Percentiles rank a stretch among this genome's conserved stretches.
Conservation (phyloP, 2,888 invertebrate species). For the Halictus ligatus region DNA sequence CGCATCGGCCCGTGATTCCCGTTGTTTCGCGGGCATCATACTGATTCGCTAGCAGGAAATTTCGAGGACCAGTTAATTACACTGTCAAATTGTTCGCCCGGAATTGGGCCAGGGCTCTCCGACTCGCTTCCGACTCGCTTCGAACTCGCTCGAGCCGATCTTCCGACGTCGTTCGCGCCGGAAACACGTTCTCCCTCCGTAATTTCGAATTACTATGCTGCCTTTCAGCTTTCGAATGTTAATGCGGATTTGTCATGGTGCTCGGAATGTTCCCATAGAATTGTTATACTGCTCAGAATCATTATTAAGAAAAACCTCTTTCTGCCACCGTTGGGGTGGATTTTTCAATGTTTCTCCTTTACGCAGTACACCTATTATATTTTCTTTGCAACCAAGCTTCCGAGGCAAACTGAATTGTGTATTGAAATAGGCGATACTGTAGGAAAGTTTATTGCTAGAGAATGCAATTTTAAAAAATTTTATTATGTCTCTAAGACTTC, state of each 20-base stretch:
- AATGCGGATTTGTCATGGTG: too few relatives aligned
- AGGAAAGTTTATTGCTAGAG: too few relatives aligned
- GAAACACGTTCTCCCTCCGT: neutral
- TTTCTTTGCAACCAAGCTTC: too few relatives aligned
- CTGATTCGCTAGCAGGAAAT: slow-evolving; percentile 11
- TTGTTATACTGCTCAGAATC: neutral
- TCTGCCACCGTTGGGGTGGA: neutral
- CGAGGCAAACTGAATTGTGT: too few relatives aligned
- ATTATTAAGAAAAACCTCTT: neutral
- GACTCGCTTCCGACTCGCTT: neutral
- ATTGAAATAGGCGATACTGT: too few relatives aligned
- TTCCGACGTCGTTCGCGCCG: neutral
- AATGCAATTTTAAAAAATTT: too few relatives aligned
- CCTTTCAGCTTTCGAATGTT: neutral
- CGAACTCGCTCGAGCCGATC: neutral
- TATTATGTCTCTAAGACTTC: too few relatives aligned
- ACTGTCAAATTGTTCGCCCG: slow-evolving; percentile 4
- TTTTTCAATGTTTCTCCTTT: too few relatives aligned
- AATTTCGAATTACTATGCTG: neutral
- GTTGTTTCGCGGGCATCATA: slow-evolving; percentile 11
- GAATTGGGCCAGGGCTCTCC: slow-evolving; percentile 1
- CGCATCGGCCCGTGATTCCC: slow-evolving; percentile 38
- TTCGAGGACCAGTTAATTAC: slow-evolving; percentile 38
- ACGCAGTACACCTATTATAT: too few relatives aligned
- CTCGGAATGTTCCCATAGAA: neutral